These are phyloP conservation scores for Phoenoteleia sp. DNA, from an alignment of 2,888 invertebrate species.

Conservation along the genomic window DNA sequence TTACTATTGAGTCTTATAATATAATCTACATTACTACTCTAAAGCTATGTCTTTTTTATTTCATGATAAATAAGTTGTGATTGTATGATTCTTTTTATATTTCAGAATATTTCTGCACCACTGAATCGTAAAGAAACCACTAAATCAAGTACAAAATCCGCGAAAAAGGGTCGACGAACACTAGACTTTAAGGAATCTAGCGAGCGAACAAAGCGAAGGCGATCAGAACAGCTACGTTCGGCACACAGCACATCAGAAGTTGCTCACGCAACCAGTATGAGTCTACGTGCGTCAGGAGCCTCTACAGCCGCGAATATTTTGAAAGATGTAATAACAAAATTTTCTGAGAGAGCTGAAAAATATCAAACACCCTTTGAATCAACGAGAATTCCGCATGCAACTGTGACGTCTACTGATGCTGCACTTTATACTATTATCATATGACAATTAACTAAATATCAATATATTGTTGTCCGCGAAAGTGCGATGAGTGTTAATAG, in stretches of 20 bases:
- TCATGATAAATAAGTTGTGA: neutral
- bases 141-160: neutral
- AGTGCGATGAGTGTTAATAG: neutral
- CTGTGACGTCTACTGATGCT: conserved; percentile 1
- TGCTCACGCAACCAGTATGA: neutral
- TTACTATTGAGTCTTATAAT: neutral
- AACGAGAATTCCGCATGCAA: neutral
- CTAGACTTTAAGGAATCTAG: conserved; percentile 4
- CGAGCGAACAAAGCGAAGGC: conserved; percentile 25
- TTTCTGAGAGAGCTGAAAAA: conserved; percentile 12
- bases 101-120: conserved; percentile 1
- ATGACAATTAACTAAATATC: conserved; percentile 9
- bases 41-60: neutral
- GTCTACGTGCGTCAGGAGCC: conserved; percentile 11
- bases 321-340: conserved; percentile 12
- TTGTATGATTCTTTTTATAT: neutral
- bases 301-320: conserved; percentile 1
- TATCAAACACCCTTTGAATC: conserved; percentile 4
- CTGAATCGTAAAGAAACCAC: neutral
- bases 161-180: conserved; percentile 18
- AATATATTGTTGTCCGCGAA: neutral
- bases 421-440: conserved; percentile 6
- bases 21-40: conserved; percentile 2
- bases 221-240: conserved; percentile 16
- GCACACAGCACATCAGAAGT: conserved; percentile 8